phyloP scores from a whole-genome alignment of 1,140 invertebrate genomes.

The Tetragnatha versicolor region DNA sequence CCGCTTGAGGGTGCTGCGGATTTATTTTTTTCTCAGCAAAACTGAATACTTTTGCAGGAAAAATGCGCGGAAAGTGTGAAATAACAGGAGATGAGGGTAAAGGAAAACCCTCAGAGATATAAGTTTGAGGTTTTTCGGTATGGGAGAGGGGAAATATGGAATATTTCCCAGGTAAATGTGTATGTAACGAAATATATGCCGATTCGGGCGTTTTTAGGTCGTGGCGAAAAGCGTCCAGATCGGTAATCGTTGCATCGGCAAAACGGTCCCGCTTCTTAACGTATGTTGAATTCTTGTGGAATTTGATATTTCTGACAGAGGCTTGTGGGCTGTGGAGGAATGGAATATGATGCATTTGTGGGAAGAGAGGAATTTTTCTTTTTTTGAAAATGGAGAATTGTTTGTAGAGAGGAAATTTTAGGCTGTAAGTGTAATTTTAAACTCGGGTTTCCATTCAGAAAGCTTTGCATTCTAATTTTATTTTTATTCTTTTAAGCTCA shows the following conservation, averaged over 20 bases:
- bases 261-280: background rate
- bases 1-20: background rate
- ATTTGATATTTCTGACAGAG: background rate
- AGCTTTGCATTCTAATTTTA: too few relatives aligned
- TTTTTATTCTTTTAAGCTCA: too few relatives aligned
- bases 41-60: slow-evolving; percentile 6
- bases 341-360: too few relatives aligned
- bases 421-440: too few relatives aligned
- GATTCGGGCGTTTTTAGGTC: slow-evolving; percentile 5
- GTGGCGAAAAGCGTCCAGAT: background rate
- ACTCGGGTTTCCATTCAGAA: too few relatives aligned
- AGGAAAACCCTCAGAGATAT: too few relatives aligned
- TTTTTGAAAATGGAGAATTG: too few relatives aligned
- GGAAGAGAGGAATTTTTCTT: too few relatives aligned
- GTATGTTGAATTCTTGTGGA: background rate
- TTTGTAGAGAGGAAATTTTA: too few relatives aligned
- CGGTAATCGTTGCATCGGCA: slow-evolving; percentile 18
- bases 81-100: slow-evolving; percentile 8
- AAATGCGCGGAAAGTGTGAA: slow-evolving; percentile 29
- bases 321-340: too few relatives aligned
- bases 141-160: background rate
- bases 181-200: slow-evolving; percentile 36
- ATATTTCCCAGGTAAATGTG: background rate
- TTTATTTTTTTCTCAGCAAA: background rate
- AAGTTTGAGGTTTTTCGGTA: background rate